Base-by-base conservation (phyloP, 2,888 invertebrate species). In the Eilema caniola region DNA sequence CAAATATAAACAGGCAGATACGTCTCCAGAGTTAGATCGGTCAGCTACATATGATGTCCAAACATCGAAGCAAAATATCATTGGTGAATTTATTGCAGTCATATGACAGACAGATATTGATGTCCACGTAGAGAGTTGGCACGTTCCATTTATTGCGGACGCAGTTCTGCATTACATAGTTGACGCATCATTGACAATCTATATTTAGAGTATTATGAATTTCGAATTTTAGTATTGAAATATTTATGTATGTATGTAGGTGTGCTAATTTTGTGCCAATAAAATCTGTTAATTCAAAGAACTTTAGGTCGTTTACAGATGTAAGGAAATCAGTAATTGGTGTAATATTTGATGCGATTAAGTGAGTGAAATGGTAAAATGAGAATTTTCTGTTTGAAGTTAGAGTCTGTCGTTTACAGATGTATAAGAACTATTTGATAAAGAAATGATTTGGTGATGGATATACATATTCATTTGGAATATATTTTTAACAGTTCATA, bases 131-230 rank as follows among this genome's bases (percentile, higher is more conserved):
- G 77, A 74, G 81, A 79, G 83, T 81, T 88, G 82, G 82, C 82
- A 89, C 83, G 83, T 76, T 72, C 75, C 85, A 86, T 87, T 85
- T 79, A 78, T 80, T 70, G 74, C 75, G 78, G 75, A 78, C 79
- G 86, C 88, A 87, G 85, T 86, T 84, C 72, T 79, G 78, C 85
- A 81, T 85, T 83, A 86, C 90, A 91, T 90, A 91, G 88, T 89
- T 87, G 89, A 88, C 88, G 92, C 91, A 86, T 89, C 91, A 91
- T 90, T 90, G 90, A 90, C 88, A 78, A 75, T 83, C 86, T 88
- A 87, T 89, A 90, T 88, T 88, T 87, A 85, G 81, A 81, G 74
- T 80, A 80, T 77, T 83, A 83, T 81, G 82, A 79, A 76, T 77
- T 75, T 79, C 77, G 74, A 80, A 77, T 73, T 70, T 66, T 65